These are phyloP conservation scores for Empidonax alnorum DNA, from an alignment of 2,113 vertebrate species.

Conservation along the genomic window DNA sequence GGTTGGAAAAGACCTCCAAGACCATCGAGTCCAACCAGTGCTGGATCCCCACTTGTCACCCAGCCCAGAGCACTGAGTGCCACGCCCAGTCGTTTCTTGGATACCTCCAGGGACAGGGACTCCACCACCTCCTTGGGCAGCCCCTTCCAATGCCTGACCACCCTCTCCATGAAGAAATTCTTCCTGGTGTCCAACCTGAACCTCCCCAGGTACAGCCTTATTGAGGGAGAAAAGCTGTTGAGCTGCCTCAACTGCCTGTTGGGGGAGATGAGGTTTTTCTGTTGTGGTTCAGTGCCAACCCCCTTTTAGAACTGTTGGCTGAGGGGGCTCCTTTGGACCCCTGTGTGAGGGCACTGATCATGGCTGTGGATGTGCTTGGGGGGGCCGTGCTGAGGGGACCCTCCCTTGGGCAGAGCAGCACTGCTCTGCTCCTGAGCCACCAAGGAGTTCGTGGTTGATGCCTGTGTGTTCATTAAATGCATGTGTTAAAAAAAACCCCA, in stretches of 20 bases:
- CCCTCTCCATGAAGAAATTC: background rate
- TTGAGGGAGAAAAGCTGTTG: background rate
- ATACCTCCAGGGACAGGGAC: background rate
- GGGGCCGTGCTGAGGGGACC: background rate
- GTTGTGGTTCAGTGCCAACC: accelerated
- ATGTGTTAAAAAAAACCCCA: accelerated
- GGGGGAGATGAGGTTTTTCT: background rate
- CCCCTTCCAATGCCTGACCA: background rate
- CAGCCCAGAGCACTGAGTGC: background rate
- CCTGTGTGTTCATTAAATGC: accelerated
- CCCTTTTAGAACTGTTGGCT: background rate
- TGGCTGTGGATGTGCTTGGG: accelerated
- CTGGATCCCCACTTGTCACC: background rate
- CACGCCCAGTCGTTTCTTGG: accelerated
- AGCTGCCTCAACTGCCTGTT: background rate
- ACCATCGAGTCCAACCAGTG: accelerated
- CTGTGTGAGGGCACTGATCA: accelerated
- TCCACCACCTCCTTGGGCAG: background rate
- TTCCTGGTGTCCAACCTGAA: background rate
- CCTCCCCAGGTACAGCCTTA: background rate
- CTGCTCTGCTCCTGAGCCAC: accelerated
- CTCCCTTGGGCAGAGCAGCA: accelerated
- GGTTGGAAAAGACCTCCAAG: background rate
- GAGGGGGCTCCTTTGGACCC: background rate
- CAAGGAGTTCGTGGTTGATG: accelerated